phyloP scores from a whole-genome alignment of 2,888 invertebrate species.

The Linyphia triangularis region DNA sequence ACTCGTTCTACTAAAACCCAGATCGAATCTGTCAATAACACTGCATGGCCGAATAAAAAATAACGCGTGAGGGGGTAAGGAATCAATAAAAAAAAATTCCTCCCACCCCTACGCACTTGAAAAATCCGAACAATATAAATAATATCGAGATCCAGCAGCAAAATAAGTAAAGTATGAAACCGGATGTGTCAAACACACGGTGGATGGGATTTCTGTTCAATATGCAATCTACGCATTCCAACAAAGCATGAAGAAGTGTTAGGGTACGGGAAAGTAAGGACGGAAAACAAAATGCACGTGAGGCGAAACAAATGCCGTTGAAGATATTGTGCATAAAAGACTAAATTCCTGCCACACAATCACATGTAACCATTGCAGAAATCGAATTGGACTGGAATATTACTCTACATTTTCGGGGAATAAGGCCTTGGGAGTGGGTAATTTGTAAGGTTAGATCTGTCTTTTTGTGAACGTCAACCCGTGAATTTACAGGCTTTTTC shows the following conservation, averaged over 20 bases:
- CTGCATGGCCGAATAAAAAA: not conserved
- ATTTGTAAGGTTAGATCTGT: constrained; percentile 29
- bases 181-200: constrained; percentile 42
- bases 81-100: not conserved
- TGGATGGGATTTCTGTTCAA: constrained; percentile 45
- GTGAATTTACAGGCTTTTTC: too few relatives aligned
- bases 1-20: not conserved
- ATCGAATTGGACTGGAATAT: not conserved
- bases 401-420: not conserved
- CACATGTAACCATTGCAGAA: constrained; percentile 41
- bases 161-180: not conserved
- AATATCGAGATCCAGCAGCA: not conserved
- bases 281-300: not conserved
- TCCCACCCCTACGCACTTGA: not conserved
- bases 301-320: not conserved
- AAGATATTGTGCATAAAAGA: constrained; percentile 27
- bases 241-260: too few relatives aligned
- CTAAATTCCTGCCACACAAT: constrained; percentile 20
- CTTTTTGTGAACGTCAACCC: constrained; percentile 8
- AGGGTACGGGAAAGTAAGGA: not conserved
- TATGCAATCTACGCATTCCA: constrained; percentile 13
- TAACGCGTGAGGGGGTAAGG: not conserved
- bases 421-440: not conserved
- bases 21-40: constrained; percentile 53
- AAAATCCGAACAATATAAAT: not conserved